Base-by-base conservation (phyloP, 2,797 vertebrate species). In the Aselliscus stoliczkanus region DNA sequence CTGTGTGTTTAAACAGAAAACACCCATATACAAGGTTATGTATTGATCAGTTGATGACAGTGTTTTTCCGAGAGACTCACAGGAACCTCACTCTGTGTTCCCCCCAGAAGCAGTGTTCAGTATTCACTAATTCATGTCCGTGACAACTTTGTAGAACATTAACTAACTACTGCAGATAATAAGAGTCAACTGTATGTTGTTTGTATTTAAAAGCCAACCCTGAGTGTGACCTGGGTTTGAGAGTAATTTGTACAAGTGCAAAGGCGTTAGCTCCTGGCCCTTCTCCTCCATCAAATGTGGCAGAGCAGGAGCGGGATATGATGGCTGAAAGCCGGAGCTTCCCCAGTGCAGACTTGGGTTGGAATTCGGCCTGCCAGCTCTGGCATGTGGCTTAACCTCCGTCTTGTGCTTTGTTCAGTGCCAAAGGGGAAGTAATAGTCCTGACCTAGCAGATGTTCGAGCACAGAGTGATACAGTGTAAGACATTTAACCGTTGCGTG, bases 191-290 rank as follows among this genome's bases (percentile, higher is more conserved):
- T 39, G 31, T 34, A 25, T 75, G n/a, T 34, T 18, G 34, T 37
- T 44, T 70, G 23, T 25, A 75, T 93, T 82, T 52, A 84, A 76
- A 58, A 67, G 42, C 69, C 62, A 82, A 27, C 52, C n/a, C 76
- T 56, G n/a, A 56, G 47, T 42, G 39, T 54, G 27, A 47, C 25
- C 21, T 64, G 31, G 29, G 15, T n/a, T 12, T 20, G 23, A 44
- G 42, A 29, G n/a, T 52, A n/a, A 73, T 47, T 4, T 37, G 79
- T 58, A 14, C 87, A 37, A 37, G 17, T 6, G 7, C 13, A 34
- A 60, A 83, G 54, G 14, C 27, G 4, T 76, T 4, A 5, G 7
- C 13, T 20, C 25, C 23, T 80, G 5, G 10, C 39, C 37, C 6
- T 42, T 70, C 4, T 44, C 9, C 1, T 6, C 65, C 4, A 12